Evolutionary conservation across 92 coral and sea anemone species (phyloP), one percentile per base, ranked within the genome.

Genomic region (Ricordea florida): DNA sequence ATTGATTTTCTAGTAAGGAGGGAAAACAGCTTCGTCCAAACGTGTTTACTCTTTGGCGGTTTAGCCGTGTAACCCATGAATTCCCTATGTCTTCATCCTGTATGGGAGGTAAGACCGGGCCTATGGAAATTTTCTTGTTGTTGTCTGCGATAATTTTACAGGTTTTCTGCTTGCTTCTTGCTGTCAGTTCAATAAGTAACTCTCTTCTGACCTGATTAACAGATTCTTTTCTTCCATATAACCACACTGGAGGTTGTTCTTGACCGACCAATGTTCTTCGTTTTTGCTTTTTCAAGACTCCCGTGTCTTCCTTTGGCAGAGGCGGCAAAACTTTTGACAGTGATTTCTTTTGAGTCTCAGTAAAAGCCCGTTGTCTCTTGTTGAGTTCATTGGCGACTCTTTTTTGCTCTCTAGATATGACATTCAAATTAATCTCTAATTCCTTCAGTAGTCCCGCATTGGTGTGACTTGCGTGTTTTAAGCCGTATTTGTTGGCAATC

Each of bases 401-500:
- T 47, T 81, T 50, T 32, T 77, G 74, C 45, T 91, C 92, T 3
- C 91, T 58, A 13, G 87, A 58, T 14, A 93, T 64, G 14, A 79
- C 55, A 32, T 68, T 25, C 57, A 93, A 58, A 65, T 90, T 75
- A 20, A 67, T 64, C 63, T 91, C 97, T 2, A 93, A 59, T 31
- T 64, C 76, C 47, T 93, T 91, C 4, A 90, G 20, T 32, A 93
- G 72, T 5, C 96, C 90, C 4, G 86, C 85, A 38, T 93, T 93
- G 53, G 83, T 93, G 59, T 82, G 89, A 50, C 84, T 87, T 0
- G 96, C 92, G 15, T 83, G 93, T 11, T 82, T 85, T 44, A 93
- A 50, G 20, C 96, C 98, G 69, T 93, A 80, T 22, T 90, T 93
- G 65, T 87, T 93, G 46, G 76, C 92, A 31, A 79, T 66, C 8